phyloP scores from a whole-genome alignment of 2,797 vertebrate species.

The Clarias platycephalus region DNA sequence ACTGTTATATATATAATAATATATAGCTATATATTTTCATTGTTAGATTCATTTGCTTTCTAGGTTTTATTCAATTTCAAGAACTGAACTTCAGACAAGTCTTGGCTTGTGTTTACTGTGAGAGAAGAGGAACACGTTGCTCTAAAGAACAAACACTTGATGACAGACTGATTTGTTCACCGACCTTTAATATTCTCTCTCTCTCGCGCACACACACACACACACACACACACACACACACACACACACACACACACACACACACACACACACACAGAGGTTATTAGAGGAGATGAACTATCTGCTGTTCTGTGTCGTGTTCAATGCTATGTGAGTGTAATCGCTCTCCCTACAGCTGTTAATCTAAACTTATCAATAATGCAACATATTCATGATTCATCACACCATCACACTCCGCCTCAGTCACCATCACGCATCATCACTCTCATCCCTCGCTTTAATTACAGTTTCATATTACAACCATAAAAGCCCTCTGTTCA shows the following conservation, averaged over 20 bases:
- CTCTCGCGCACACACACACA: neutral
- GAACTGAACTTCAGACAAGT: neutral
- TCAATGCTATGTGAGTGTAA: neutral
- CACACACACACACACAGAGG: neutral
- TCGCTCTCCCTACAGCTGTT: neutral
- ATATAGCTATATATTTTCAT: neutral
- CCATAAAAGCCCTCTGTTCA: neutral
- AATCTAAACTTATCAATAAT: slow-evolving; percentile 3
- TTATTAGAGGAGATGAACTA: slow-evolving; percentile 4
- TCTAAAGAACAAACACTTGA: neutral
- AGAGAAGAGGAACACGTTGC: neutral
- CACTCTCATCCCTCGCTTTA: neutral
- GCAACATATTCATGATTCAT: neutral
- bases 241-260: neutral
- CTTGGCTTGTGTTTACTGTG: neutral
- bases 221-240: neutral
- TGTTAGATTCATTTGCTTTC: neutral
- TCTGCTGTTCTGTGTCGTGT: slow-evolving; percentile 2
- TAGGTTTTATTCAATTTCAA: neutral
- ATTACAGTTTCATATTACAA: neutral
- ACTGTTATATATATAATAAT: neutral
- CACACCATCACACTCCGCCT: neutral
- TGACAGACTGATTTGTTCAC: neutral
- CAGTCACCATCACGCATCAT: neutral
- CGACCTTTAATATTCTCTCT: neutral